Base-by-base conservation (phyloP, 2,113 vertebrate species). In the Vidua macroura region DNA sequence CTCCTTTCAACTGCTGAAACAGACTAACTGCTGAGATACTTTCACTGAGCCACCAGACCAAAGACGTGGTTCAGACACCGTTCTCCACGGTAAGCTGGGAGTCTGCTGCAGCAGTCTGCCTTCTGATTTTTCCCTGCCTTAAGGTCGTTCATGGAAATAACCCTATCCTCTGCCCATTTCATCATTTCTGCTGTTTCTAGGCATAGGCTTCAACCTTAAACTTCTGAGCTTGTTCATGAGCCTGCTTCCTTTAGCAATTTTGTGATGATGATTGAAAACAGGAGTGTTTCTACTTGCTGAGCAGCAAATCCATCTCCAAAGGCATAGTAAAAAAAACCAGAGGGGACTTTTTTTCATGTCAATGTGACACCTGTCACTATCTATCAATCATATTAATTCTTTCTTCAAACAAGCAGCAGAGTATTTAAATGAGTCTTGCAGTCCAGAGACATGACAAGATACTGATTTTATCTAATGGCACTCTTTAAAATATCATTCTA, bases 221-320 rank as follows among this genome's bases (percentile, higher is more conserved):
- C 83, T 92, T 83, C 74, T 66, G 55, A 90, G 68, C 44, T 74
- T 63, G 60, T 51, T 83, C 37, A 10, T 51, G 63, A 92, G 37
- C 67, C 74, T 85, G 63, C 87, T 87, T 87, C 75, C 84, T 94
- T 43, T 35, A 76, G 72, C 52, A 79, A 84, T 91, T 94, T 88
- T 93, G 91, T 92, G 95, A 62, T 31, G 66, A 16, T 93, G 94
- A 94, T 81, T 96, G 76, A 92, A 96, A 96, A 90, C 95, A 94
- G 94, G 66, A 95, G 46, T 30, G 51, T 66, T 95, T 89, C 66
- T 90, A 39, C 78, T 92, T 21, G 4, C 73, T 83, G 67, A 83
- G 59, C 91, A 90, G 84, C 58, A 93, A 92, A 85, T 91, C 33
- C 55, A 33, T 87, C 70, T 95, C 89, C 70, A 91, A 90, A 95